These are phyloP conservation scores for Thamnaconus septentrionalis DNA, from an alignment of 2,113 vertebrate genomes.

Conservation along the genomic window DNA sequence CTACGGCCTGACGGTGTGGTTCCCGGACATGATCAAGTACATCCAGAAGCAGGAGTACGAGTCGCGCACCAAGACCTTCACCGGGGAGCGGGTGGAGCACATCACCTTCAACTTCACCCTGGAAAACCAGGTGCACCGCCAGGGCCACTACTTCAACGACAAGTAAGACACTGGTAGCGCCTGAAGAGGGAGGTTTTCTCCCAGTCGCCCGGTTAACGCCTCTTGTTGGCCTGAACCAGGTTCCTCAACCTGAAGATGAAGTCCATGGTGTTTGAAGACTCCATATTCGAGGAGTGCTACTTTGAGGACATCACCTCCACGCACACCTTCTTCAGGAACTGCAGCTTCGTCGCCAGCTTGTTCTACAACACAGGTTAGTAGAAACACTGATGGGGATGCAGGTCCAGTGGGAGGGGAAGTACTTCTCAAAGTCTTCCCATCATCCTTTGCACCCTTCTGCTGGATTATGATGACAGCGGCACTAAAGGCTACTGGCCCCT, in stretches of 20 bases:
- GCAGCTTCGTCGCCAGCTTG: conserved; percentile 89
- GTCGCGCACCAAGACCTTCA: conserved; percentile 86
- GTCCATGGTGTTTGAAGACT: conserved; percentile 93
- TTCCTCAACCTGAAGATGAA: conserved; percentile 96
- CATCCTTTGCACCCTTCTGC: too few species aligned
- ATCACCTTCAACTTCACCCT: conserved; percentile 97
- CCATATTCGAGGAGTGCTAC: conserved; percentile 93
- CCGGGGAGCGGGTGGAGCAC: conserved; percentile 85
- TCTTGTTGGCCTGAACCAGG: conserved; percentile 59
- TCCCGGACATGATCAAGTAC: conserved; percentile 98
- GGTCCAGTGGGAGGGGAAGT: too few species aligned
- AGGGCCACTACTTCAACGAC: conserved; percentile 93
- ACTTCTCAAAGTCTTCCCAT: too few species aligned
- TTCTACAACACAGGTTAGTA: conserved; percentile 94
- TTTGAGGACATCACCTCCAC: conserved; percentile 96
- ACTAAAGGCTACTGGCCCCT: too few species aligned
- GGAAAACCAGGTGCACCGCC: conserved; percentile 93
- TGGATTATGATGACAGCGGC: too few species aligned
- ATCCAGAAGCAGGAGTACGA: conserved; percentile 92
- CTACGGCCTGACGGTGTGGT: conserved; percentile 96
- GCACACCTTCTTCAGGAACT: conserved; percentile 96
- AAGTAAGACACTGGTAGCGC: conserved; percentile 75
- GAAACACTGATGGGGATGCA: background rate
- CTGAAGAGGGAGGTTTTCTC: too few species aligned
- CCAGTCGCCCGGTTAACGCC: too few species aligned